Conservation (phyloP, 1,140 invertebrate species). For the Grapholita molesta region DNA sequence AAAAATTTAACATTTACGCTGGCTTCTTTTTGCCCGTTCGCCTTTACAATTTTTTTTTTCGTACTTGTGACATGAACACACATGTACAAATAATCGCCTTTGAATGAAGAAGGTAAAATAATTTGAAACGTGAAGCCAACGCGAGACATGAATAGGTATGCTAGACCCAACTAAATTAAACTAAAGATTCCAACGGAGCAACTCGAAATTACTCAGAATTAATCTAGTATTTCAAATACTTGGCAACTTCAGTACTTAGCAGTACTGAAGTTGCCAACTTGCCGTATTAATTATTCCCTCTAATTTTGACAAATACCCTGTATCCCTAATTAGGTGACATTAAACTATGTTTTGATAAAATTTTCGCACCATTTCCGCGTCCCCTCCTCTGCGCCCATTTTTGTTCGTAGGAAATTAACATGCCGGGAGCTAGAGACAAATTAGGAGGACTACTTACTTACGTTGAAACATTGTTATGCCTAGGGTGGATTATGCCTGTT, state of each 20-base stretch:
- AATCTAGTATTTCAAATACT: not conserved
- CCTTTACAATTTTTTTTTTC: no score
- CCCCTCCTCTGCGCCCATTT: not conserved
- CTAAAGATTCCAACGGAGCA: not conserved
- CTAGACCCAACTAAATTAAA: not conserved
- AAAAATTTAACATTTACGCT: no score
- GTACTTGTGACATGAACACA: not conserved
- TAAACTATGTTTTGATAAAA: not conserved
- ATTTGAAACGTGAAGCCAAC: not conserved
- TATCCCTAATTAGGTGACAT: not conserved
- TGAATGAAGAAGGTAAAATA: not conserved
- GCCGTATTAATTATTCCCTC: conserved; percentile 6
- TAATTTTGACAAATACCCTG: conserved; percentile 3
- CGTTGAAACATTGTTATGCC: not conserved
- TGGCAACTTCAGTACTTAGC: not conserved
- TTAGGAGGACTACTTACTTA: not conserved
- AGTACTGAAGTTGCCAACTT: not conserved
- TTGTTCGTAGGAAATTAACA: not conserved
- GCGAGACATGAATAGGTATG: not conserved
- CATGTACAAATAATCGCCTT: not conserved
- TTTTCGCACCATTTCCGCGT: not conserved
- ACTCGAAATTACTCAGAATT: conserved; percentile 4
- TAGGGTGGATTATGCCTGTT: not conserved
- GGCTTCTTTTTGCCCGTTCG: no score
- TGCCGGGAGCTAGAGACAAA: not conserved